phyloP scores from a whole-genome alignment of 2,888 invertebrate genomes.

The Aphodius granarius region DNA sequence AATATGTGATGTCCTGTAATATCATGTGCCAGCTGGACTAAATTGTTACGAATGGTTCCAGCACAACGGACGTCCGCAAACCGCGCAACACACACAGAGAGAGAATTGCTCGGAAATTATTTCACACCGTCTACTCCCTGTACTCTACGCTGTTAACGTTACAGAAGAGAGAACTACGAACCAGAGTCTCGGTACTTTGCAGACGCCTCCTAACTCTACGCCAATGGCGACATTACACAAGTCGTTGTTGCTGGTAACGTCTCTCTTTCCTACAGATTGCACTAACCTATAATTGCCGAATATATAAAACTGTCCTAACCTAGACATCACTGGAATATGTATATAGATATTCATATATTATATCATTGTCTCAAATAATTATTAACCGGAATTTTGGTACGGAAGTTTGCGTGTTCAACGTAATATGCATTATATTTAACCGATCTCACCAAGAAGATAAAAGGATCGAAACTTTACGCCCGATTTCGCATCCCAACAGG shows the following conservation, averaged over 20 bases:
- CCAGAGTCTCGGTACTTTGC: background rate
- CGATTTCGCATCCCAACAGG: background rate
- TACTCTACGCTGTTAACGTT: constrained; percentile 5
- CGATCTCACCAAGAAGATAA: background rate
- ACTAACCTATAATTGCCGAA: background rate
- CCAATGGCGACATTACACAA: background rate
- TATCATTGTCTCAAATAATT: too few species aligned
- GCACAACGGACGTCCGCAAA: constrained; percentile 46
- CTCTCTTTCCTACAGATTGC: constrained; percentile 5
- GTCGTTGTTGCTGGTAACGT: background rate
- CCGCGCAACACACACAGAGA: constrained; percentile 39
- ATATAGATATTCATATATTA: too few species aligned
- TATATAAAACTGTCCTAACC: background rate
- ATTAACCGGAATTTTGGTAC: too few species aligned
- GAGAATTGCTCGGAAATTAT: constrained; percentile 50
- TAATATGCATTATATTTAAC: background rate
- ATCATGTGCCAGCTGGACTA: constrained; percentile 56
- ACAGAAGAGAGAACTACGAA: background rate
- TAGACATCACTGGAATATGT: background rate
- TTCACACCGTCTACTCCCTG: constrained; percentile 44
- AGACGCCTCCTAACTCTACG: background rate
- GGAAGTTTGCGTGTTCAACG: background rate
- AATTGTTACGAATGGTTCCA: constrained; percentile 55
- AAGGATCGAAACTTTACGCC: background rate
- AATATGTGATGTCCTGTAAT: constrained; percentile 56